Evolutionary conservation across 2,797 vertebrate species (phyloP), one percentile per base, ranked within the genome.

Genomic region (Myotis findleyi): DNA sequence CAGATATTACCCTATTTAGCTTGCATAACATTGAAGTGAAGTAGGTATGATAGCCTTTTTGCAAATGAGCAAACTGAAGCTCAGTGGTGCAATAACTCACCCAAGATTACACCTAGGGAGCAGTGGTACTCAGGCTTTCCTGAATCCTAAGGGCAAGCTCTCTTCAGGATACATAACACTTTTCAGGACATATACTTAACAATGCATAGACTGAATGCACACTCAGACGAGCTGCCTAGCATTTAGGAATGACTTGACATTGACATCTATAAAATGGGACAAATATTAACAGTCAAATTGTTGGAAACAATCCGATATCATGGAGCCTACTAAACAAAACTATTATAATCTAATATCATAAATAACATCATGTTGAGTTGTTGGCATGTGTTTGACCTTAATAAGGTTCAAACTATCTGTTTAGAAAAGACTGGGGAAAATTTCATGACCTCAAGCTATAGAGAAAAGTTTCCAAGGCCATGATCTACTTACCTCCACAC

Each of bases 261-360:
- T 94, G n/a, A 85, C 72, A 47, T 89, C 25, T 90, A 69, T 33
- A 82, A 92, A 94, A 83, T 86, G 53, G 59, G 17, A 81, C 47
- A 93, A 82, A 88, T 11, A 92, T 27, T 64, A 96, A 77, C 17
- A 49, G 84, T 85, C 36, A n/a, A 95, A 75, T 71, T 38, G n/a
- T 11, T 53, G 17, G 59, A 84, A 92, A 84, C n/a, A 73, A 86
- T 75, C 81, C 21, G 72, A 57, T 68, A 79, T 71, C 51, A 18
- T 18, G 33, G 44, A 64, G 41, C 9, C 77, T 23, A 91, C 4
- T 2, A 18, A 89, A 76, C 20, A 27, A 25, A 82, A 77, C 10
- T 27, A 30, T 82, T 49, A 51, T 49, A 69, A 83, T 83, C 23
- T 75, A 83, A 27, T 73, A 80, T 85, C 38, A 36, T 76, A 59